Evolutionary conservation across 2,797 vertebrate species (phyloP).

Genomic region (Pantherophis alleghaniensis): DNA sequence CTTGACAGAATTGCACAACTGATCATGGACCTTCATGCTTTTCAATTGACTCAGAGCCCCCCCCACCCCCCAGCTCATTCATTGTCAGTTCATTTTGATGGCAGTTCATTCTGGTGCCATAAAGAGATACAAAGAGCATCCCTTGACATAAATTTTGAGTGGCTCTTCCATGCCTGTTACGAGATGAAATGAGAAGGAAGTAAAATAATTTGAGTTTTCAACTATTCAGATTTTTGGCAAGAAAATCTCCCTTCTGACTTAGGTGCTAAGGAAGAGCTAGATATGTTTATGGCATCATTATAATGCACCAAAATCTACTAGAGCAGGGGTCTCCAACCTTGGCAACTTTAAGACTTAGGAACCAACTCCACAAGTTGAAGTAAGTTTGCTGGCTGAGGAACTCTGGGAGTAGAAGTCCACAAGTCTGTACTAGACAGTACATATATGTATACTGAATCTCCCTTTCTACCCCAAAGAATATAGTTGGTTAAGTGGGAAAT

Average conservation of each 20-base stretch:
- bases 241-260: neutral
- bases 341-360: too few species aligned
- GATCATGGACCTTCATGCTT: neutral
- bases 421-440: neutral
- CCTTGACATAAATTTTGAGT: neutral
- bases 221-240: constrained; percentile 26
- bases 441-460: neutral
- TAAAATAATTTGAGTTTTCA: neutral
- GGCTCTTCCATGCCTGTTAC: neutral
- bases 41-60: neutral
- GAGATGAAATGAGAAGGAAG: neutral
- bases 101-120: neutral
- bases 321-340: too few species aligned
- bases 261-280: neutral
- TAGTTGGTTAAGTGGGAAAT: constrained; percentile 13
- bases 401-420: too few species aligned
- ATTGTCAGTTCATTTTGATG: neutral
- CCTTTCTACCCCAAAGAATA: neutral
- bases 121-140: neutral
- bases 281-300: neutral
- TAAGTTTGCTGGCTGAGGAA: too few species aligned
- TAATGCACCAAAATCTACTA: neutral
- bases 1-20: neutral
- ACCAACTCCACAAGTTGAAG: too few species aligned
- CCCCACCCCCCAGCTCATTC: neutral